Percentiles rank a stretch among this genome's conserved stretches.
phyloP scores from a whole-genome alignment of 2,888 invertebrate genomes.

The Synergus umbraculus region DNA sequence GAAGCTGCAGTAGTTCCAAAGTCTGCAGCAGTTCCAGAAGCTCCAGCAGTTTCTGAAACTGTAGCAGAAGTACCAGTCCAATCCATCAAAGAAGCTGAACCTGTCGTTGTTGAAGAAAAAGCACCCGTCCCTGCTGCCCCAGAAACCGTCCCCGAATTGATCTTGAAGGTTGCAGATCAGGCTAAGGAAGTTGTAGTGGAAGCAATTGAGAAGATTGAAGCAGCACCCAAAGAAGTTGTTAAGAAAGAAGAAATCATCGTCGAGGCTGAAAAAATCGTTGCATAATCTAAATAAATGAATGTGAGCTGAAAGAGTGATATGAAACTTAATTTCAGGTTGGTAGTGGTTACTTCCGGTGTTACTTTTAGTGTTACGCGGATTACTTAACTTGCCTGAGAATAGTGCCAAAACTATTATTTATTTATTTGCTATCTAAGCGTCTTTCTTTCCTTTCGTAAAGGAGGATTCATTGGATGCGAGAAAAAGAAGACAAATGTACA shows the following conservation, averaged over 20 bases:
- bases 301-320: conserved; percentile 47
- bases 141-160: conserved; percentile 77
- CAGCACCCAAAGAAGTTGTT: conserved; percentile 43
- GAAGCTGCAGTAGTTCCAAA: not conserved
- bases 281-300: conserved; percentile 44
- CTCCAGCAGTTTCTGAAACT: conserved; percentile 44
- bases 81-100: conserved; percentile 48
- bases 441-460: conserved; percentile 23
- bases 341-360: conserved; percentile 62
- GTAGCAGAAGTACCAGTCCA: conserved; percentile 47
- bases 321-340: conserved; percentile 63
- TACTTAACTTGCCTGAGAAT: conserved; percentile 42
- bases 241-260: conserved; percentile 37
- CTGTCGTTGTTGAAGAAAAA: too few species aligned
- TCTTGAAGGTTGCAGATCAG: conserved; percentile 75
- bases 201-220: conserved; percentile 41
- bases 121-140: conserved; percentile 39
- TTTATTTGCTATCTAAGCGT: conserved; percentile 55
- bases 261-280: conserved; percentile 49
- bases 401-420: conserved; percentile 49
- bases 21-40: not conserved
- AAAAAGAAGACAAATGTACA: conserved; percentile 31
- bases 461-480: conserved; percentile 20
- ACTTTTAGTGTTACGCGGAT: conserved; percentile 67
- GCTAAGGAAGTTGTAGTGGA: conserved; percentile 51